Conservation (phyloP, 1,140 invertebrate species). For the Sinonovacula constricta region DNA sequence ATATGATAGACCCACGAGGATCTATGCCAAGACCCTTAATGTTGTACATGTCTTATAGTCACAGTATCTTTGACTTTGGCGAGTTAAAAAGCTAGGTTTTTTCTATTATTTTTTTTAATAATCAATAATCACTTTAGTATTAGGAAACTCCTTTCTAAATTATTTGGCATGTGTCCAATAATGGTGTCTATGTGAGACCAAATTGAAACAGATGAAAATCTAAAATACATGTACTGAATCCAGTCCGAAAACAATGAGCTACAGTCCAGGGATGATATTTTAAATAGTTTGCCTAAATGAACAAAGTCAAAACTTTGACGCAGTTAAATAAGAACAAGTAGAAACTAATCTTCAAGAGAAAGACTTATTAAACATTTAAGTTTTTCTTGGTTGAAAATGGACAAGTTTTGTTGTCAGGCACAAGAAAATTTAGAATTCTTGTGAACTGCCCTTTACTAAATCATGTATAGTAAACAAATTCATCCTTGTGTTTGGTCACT, state of each 20-base stretch:
- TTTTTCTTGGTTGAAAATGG: too few species aligned
- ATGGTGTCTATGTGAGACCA: constrained; percentile 20
- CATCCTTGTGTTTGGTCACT: too few species aligned
- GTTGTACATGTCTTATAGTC: constrained; percentile 46
- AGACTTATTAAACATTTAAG: too few species aligned
- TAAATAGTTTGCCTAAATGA: too few species aligned
- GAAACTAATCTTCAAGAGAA: too few species aligned
- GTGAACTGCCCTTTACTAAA: neutral
- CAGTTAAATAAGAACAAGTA: too few species aligned
- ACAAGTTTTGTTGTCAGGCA: too few species aligned
- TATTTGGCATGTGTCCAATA: constrained; percentile 32
- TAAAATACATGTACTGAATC: too few species aligned
- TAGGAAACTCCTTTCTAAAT: too few species aligned
- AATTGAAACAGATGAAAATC: too few species aligned
- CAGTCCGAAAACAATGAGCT: constrained; percentile 34
- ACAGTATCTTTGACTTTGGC: constrained; percentile 33
- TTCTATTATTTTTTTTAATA: constrained; percentile 22
- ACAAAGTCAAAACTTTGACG: too few species aligned
- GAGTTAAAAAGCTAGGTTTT: constrained; percentile 9
- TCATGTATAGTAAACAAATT: too few species aligned
- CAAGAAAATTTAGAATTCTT: constrained; percentile 18
- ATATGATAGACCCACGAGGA: constrained; percentile 20
- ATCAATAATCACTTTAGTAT: constrained; percentile 49
- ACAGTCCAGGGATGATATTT: constrained; percentile 17
- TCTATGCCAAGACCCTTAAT: constrained; percentile 25